phyloP scores from a whole-genome alignment of 1,140 invertebrate species.

The Procambarus clarkii region DNA sequence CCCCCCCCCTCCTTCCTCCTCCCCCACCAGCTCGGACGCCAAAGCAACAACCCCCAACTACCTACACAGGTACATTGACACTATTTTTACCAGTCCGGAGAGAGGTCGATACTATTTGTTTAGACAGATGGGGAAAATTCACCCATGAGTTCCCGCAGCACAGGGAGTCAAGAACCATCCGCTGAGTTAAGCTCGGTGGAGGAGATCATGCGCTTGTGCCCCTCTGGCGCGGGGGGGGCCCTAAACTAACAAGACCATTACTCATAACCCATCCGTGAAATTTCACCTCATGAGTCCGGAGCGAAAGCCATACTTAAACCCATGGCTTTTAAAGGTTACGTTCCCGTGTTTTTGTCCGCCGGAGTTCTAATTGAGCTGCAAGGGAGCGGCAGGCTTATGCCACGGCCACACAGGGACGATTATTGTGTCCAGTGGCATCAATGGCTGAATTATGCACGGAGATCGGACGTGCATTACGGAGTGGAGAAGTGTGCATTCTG shows the following conservation, averaged over 20 bases:
- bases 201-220: background rate
- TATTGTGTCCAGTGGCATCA: background rate
- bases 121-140: background rate
- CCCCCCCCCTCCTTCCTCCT: no score
- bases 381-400: background rate
- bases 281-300: background rate
- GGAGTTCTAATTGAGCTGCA: slow-evolving; percentile 12
- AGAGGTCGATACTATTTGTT: background rate
- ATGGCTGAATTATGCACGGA: slow-evolving; percentile 24
- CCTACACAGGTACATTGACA: no score
- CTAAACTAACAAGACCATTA: slow-evolving; percentile 59
- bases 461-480: slow-evolving; percentile 23
- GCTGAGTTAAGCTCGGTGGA: background rate
- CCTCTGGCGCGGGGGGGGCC: slow-evolving; percentile 12
- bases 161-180: background rate
- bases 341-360: background rate
- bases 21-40: no score
- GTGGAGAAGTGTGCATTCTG: slow-evolving; percentile 18
- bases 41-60: no score
- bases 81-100: no score
- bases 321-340: background rate
- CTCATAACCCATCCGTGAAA: slow-evolving; percentile 55
- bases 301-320: slow-evolving; percentile 8
- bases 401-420: background rate
- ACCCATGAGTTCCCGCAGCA: no score